Evolutionary conservation across 2,113 vertebrate genomes (phyloP), one percentile per base, ranked within the genome.

Genomic region (Gymnarchus niloticus): DNA sequence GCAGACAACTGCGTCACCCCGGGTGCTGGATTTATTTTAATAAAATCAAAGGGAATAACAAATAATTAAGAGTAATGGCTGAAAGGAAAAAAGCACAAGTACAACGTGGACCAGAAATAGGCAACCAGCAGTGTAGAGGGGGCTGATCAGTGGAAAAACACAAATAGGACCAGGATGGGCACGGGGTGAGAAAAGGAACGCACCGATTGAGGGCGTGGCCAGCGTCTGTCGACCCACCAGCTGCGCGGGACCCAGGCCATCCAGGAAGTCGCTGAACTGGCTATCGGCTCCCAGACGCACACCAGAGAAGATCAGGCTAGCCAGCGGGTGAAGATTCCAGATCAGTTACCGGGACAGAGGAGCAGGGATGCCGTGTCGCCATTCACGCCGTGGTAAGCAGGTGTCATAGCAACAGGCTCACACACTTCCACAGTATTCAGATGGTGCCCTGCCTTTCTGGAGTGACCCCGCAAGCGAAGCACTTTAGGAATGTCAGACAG

Each of bases 191-290:
- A 77, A 28, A 8, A 0, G 2, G 37, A n/a, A 81, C 94, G 95
- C 94, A 99, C 98, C 98, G 90, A 99, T 99, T 59, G 98, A 97
- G 86, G 98, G 97, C 0, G 98, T 99, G 85, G 98, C 98, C 85
- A 99, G 94, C 0, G 98, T 99, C 89, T 99, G 98, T 84, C 98
- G 93, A 81, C 98, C 98, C 88, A 99, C 98, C 86, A 99, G 92
- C 91, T 99, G 98, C 41, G 98, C 98, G 7, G 98, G 98, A 87
- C 98, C 98, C 73, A 99, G 90, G 48, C 98, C 98, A 90, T 99
- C 98, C 21, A 99, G 95, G 91, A 99, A 99, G 92, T 99, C 98
- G 84, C 97, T 99, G 90, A 99, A 98, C 87, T 99, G 98, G 91
- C 96, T 98, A 92, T 98, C 97, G 83, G 97, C 96, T 0, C 97